Conservation (phyloP, 2,888 invertebrate genomes). For the Diplolepis rosae region DNA sequence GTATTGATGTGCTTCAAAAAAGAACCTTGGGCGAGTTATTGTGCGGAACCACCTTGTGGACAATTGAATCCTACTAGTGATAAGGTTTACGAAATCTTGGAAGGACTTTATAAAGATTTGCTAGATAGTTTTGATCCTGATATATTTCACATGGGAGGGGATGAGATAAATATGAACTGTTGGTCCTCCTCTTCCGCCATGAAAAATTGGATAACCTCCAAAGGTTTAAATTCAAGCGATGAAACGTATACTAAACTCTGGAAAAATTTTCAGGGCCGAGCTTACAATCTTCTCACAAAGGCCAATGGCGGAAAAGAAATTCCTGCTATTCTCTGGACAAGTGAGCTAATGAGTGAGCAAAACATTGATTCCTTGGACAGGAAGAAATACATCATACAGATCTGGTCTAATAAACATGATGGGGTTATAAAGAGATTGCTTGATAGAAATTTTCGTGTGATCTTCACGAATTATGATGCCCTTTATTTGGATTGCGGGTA, state of each 20-base stretch:
- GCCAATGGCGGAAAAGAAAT: conserved; percentile 75
- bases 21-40: conserved; percentile 83
- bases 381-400: conserved; percentile 86
- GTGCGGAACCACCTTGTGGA: conserved; percentile 91
- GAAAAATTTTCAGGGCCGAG: conserved; percentile 80
- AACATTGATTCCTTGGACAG: conserved; percentile 82
- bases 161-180: conserved; percentile 83
- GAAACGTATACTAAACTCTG: conserved; percentile 66
- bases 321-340: conserved; percentile 87
- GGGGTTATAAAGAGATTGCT: conserved; percentile 80
- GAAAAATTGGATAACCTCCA: conserved; percentile 80
- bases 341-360: conserved; percentile 81
- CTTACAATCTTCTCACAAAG: conserved; percentile 77
- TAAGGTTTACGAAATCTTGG: conserved; percentile 80
- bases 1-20: conserved; percentile 74
- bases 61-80: conserved; percentile 86
- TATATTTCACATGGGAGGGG: conserved; percentile 92
- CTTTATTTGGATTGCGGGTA: conserved; percentile 89
- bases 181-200: conserved; percentile 85
- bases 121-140: conserved; percentile 82
- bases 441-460: conserved; percentile 83
- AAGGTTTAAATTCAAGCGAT: conserved; percentile 79
- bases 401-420: conserved; percentile 85
- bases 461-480: conserved; percentile 91
- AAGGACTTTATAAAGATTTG: conserved; percentile 86